A percentile compares a stretch with the other conserved stretches of the same genome.
phyloP scores from a whole-genome alignment of 2,888 invertebrate genomes.

The Cheilosia variabilis region DNA sequence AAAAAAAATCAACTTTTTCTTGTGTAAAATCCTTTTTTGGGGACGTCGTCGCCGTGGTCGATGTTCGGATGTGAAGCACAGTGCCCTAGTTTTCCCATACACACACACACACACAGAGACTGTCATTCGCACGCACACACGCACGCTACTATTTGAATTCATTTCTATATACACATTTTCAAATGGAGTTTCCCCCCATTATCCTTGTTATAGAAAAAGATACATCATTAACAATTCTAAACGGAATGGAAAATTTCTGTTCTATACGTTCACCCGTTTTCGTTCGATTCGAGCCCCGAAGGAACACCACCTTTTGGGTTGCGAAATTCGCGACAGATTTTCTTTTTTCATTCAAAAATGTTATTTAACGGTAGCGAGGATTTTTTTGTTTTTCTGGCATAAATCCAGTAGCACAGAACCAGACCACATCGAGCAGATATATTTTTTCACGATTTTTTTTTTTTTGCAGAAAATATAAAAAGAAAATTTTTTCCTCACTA shows the following conservation, averaged over 20 bases:
- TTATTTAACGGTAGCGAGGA: slow-evolving; percentile 65
- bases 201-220: slow-evolving; percentile 73
- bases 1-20: slow-evolving; percentile 23
- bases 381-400: slow-evolving; percentile 61
- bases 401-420: slow-evolving; percentile 58
- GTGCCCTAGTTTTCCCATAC: slow-evolving; percentile 82
- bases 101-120: slow-evolving; percentile 61
- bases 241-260: slow-evolving; percentile 33
- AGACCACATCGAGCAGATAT: slow-evolving; percentile 30
- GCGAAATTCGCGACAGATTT: slow-evolving; percentile 39
- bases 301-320: slow-evolving; percentile 40
- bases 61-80: slow-evolving; percentile 80
- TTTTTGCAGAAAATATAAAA: slow-evolving; percentile 62
- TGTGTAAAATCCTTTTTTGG: slow-evolving; percentile 34
- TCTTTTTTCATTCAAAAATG: slow-evolving; percentile 38
- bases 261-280: slow-evolving; percentile 17
- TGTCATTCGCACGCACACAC: slow-evolving; percentile 45
- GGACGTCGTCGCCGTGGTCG: slow-evolving; percentile 70
- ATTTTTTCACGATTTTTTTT: slow-evolving; percentile 28
- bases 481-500: slow-evolving; percentile 75
- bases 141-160: slow-evolving; percentile 55
- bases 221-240: slow-evolving; percentile 60
- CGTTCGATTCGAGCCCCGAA: not conserved
- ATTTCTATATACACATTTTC: slow-evolving; percentile 76
- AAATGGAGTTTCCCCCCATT: slow-evolving; percentile 61